Evolutionary conservation across 1,140 invertebrate genomes (phyloP), one percentile per base, ranked within the genome.

Genomic region (Agrilus planipennis): DNA sequence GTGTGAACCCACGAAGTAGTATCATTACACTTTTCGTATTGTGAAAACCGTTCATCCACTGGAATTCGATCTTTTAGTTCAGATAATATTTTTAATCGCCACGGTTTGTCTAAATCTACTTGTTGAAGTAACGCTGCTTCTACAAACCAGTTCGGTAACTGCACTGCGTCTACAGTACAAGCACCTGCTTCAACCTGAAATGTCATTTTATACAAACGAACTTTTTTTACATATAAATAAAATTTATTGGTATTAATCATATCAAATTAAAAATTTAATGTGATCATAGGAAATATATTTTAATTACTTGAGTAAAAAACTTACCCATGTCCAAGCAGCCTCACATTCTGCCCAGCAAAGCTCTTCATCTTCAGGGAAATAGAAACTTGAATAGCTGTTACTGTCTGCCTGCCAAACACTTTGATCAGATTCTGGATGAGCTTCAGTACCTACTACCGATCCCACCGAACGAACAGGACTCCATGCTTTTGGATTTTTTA

Each of bases 1-100:
- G 76, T 80, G 53, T 87, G 84, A 0, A 84, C 72, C 83, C 85
- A 89, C 0, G 83, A 85, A 16, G 79, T 80, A 51, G 79, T 81
- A 66, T 89, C 84, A 29, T 88, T 70, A 11, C 84, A 85, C 53
- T 76, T 71, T 57, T 52, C 48, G 50, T 73, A 66, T 10, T 52
- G 44, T 20, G 48, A 51, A 1, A 59, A 51, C n/a, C 15, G 45
- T 0, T 61, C 47, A 17, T 54, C 7, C 27, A 27, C 35, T 7
- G 47, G 46, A 14, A 69, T 58, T 53, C 82, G 67, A 14, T 57
- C 62, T 60, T 76, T 76, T 22, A 89, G 63, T 53, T 76, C 72
- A 30, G 79, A 69, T 23, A 89, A 62, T 56, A 89, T 80, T 48
- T 76, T 61, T 41, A 77, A 67, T 39, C 85, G 71, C 84, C 85